Percentiles rank a stretch among this genome's conserved stretches.
Evolutionary conservation across 2,888 invertebrate species (phyloP).

Genomic region (Exocentrus adspersus): DNA sequence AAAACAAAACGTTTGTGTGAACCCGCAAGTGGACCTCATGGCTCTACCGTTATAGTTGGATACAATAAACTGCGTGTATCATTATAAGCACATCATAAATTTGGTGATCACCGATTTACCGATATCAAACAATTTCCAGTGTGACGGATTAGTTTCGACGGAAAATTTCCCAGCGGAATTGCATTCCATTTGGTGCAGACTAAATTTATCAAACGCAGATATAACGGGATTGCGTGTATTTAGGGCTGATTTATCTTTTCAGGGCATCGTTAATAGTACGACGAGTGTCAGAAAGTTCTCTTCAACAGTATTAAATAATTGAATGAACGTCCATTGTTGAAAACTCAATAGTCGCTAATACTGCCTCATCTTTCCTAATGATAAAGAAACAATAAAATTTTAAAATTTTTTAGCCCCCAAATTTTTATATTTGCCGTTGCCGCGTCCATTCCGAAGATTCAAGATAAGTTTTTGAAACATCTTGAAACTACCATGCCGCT

Average conservation of each 20-base stretch:
- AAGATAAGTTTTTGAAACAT: no score
- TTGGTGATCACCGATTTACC: conserved; percentile 55
- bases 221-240: conserved; percentile 51
- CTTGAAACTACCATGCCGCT: no score
- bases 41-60: conserved; percentile 32
- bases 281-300: not conserved
- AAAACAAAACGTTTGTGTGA: conserved; percentile 43
- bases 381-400: no score
- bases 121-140: conserved; percentile 57
- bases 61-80: conserved; percentile 50
- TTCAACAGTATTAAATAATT: no score
- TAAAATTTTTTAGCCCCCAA: no score
- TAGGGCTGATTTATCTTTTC: conserved; percentile 58
- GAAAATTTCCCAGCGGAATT: conserved; percentile 59
- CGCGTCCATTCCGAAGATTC: no score
- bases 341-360: no score
- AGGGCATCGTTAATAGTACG: conserved; percentile 42
- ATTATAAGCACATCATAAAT: conserved; percentile 57
- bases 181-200: conserved; percentile 55
- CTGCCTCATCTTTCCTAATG: no score
- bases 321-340: no score
- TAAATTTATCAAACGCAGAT: conserved; percentile 53
- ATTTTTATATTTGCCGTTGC: no score
- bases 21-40: conserved; percentile 47
- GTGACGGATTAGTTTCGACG: conserved; percentile 58